Conservation (phyloP, 2,888 invertebrate genomes). For the Nymphalis urticae region DNA sequence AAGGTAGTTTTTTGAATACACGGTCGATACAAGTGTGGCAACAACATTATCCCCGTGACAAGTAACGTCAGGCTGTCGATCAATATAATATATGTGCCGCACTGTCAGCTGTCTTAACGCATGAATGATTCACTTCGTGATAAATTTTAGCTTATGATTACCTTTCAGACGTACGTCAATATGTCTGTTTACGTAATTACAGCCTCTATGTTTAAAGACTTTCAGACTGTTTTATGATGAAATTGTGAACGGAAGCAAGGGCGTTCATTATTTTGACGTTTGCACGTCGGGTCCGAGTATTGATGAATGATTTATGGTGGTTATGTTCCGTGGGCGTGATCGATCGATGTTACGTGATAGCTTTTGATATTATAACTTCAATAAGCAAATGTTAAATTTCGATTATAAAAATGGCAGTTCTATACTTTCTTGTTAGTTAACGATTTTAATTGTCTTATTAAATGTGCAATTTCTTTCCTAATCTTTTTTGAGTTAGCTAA, state of each 20-base stretch:
- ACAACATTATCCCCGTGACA: conserved; percentile 81
- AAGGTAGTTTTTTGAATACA: conserved; percentile 44
- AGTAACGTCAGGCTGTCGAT: conserved; percentile 80
- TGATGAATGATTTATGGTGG: conserved; percentile 66
- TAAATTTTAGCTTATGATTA: conserved; percentile 82
- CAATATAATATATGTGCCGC: conserved; percentile 80
- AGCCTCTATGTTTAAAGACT: conserved; percentile 66
- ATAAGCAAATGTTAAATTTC: conserved; percentile 54
- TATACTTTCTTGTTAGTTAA: conserved; percentile 17
- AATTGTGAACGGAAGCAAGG: conserved; percentile 61
- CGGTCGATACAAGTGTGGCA: conserved; percentile 57
- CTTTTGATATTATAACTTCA: conserved; percentile 54
- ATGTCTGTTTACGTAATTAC: conserved; percentile 79
- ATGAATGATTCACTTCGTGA: conserved; percentile 81
- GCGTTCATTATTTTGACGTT: conserved; percentile 64
- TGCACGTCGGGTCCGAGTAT: conserved; percentile 55
- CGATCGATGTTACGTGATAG: conserved; percentile 58
- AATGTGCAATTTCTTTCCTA: too few species aligned
- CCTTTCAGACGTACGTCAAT: conserved; percentile 79
- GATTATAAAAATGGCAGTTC: conserved; percentile 40
- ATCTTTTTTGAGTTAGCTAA: too few species aligned
- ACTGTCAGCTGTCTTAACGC: conserved; percentile 80
- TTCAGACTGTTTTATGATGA: conserved; percentile 64
- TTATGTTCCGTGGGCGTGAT: conserved; percentile 64
- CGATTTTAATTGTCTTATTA: too few species aligned